phyloP scores from a whole-genome alignment of 2,797 vertebrate species.

The Gallirallus australis region DNA sequence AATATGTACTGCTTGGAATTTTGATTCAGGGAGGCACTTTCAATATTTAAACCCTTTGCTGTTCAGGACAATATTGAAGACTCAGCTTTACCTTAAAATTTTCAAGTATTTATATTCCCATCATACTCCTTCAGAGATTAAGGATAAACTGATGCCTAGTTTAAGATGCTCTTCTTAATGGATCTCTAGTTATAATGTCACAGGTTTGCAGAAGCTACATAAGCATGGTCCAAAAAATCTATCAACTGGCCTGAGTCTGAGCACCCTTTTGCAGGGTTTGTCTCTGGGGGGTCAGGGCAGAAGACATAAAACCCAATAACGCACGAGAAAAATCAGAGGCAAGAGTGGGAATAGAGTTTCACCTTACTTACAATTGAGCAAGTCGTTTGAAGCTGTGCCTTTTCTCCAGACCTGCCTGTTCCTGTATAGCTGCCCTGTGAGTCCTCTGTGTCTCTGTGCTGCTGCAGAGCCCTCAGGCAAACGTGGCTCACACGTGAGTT shows the following conservation, averaged over 20 bases:
- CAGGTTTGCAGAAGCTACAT: not conserved
- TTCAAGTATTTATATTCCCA: not conserved
- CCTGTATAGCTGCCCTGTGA: not conserved
- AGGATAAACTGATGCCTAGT: not conserved
- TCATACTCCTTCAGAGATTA: not conserved
- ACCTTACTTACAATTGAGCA: not conserved
- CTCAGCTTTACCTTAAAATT: not conserved
- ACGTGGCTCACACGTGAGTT: accelerated
- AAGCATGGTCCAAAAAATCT: not conserved
- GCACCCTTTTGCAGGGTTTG: not conserved
- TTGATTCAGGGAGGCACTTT: not conserved
- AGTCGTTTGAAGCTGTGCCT: not conserved
- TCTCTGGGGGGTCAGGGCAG: not conserved
- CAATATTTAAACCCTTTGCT: not conserved
- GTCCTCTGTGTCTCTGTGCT: not conserved
- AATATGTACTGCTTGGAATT: not conserved
- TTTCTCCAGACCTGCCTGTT: not conserved
- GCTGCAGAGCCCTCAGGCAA: not conserved
- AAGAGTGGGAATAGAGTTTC: not conserved
- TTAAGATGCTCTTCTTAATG: not conserved
- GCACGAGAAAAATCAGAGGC: not conserved
- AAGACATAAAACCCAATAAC: not conserved
- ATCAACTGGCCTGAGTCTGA: not conserved
- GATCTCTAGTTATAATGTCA: not conserved
- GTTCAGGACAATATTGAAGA: not conserved